Evolutionary conservation across 1,140 invertebrate genomes (phyloP).

Genomic region (Achroia grisella): DNA sequence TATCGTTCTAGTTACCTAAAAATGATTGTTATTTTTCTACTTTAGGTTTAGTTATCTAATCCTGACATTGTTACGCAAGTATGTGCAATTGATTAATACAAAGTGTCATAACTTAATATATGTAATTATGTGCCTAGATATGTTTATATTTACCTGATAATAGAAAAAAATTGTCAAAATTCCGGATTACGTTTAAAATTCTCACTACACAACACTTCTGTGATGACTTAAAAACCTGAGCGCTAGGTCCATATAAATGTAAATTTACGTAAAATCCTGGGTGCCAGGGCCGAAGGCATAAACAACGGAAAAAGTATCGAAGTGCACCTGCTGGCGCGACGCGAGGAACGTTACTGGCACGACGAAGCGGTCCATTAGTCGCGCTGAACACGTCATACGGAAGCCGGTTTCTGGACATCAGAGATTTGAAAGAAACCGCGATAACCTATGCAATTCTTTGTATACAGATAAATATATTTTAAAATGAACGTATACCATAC

Average conservation of each 20-base stretch:
- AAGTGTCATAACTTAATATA: too few species aligned
- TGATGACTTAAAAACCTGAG: slow-evolving; percentile 1
- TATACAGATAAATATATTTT: background rate
- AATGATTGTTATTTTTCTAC: too few species aligned
- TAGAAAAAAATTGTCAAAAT: too few species aligned
- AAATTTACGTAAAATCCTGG: too few species aligned
- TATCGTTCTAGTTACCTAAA: too few species aligned
- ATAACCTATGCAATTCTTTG: slow-evolving; percentile 12
- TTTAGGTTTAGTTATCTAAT: too few species aligned
- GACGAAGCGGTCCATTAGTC: slow-evolving; percentile 50
- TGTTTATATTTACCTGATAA: too few species aligned
- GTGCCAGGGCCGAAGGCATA: slow-evolving; percentile 30
- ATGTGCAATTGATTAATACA: too few species aligned
- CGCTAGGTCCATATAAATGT: slow-evolving; percentile 24
- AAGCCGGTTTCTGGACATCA: slow-evolving; percentile 61
- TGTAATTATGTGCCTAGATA: too few species aligned
- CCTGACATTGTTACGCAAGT: too few species aligned
- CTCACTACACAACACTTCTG: slow-evolving; percentile 12
- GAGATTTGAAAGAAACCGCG: slow-evolving; percentile 42
- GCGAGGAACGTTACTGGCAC: slow-evolving; percentile 55
- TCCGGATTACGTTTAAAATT: background rate
- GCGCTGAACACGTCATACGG: slow-evolving; percentile 57
- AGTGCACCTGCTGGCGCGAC: slow-evolving; percentile 58
- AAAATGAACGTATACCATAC: too few species aligned
- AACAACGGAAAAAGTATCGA: slow-evolving; percentile 25